Base-by-base conservation (phyloP, 2,113 vertebrate species). In the Centrocercus urophasianus region DNA sequence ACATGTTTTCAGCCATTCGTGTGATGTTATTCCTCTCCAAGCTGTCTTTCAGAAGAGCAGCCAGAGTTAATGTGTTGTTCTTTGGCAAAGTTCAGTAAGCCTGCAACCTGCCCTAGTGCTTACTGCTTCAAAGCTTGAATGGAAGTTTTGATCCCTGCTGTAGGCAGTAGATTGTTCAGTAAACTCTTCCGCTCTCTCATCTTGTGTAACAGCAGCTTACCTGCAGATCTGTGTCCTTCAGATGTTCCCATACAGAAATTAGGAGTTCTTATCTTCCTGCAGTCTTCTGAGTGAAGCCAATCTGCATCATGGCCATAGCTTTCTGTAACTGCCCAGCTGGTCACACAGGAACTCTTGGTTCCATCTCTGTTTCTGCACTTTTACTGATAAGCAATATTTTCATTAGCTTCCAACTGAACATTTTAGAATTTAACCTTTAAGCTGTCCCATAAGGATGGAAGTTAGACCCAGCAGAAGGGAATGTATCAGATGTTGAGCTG, bases 371-470 rank as follows among this genome's bases (percentile, higher is more conserved):
- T 93, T 81, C 67, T 94, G 60, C 25, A 50, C 65, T 92, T 86
- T 11, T 71, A 60, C 28, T 77, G 86, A 91, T 89, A 82, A 93
- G 71, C 48, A 74, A 34, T 1, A 17, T 91, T 95, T 88, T 81
- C 42, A 56, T 80, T 91, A 10, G 56, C 72, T 88, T 88, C 83
- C 65, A 90, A 20, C n/a, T 32, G 50, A 50, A 34, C 64, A 66
- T 83, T 86, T 86, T 66, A 56, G 48, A 36, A 91, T 80, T 88
- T 80, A 40, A 64, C 27, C 43, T 95, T 50, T 42, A 64, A 56
- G 61, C 30, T 66, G 20, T 65, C 30, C 67, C 66, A 1, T 40
- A 56, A 76, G 47, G 40, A 48, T 78, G 16, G 8, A 89, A 82
- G 20, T 91, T 65, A 52, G 43, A 15, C 43, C 74, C 81, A 27